Evolutionary conservation across 2,113 vertebrate species (phyloP), one percentile per base, ranked within the genome.

Genomic region (Galbula dea): DNA sequence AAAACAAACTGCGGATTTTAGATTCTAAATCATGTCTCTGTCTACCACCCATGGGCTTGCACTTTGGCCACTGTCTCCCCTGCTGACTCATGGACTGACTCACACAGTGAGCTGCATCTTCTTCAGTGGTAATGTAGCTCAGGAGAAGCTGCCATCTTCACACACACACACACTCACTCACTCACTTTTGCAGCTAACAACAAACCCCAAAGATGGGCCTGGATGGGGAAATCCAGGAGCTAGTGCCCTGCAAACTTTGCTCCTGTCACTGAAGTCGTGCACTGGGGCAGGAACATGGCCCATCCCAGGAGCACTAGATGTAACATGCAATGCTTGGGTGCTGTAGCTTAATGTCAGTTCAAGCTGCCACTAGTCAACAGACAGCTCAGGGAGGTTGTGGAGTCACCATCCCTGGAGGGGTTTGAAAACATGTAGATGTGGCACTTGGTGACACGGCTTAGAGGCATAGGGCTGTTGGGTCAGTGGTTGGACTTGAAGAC

Each of bases 21-120:
- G 86, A 57, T 86, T 88, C 77, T 90, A 85, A 91, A 78, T 68
- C 86, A 54, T 6, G 17, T 86, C 68, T 87, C 49, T 6, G 17
- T 86, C 68, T 87, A 74, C 82, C 80, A 83, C 57, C 62, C 0
- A 1, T 71, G 85, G 76, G 51, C 52, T 95, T 90, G 76, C 20
- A 19, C 45, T 95, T 96, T 77, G 4, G 0, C 55, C 75, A 91
- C 79, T 86, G 32, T 74, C 66, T 86, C 34, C 77, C 88, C 58
- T 93, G 79, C 85, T 94, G 86, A 95, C 57, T 97, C 88, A 95
- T 24, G 79, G 69, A 15, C 55, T 96, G 95, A 95, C 73, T 86
- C 86, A 93, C 72, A 81, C 43, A 77, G 37, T 34, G 86, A 82
- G 49, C 72, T 94, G 93, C 59, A 78, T 55, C 43, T 65, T 92